Evolutionary conservation across 2,797 vertebrate genomes (phyloP).

Genomic region (Silurus lanzhouensis): DNA sequence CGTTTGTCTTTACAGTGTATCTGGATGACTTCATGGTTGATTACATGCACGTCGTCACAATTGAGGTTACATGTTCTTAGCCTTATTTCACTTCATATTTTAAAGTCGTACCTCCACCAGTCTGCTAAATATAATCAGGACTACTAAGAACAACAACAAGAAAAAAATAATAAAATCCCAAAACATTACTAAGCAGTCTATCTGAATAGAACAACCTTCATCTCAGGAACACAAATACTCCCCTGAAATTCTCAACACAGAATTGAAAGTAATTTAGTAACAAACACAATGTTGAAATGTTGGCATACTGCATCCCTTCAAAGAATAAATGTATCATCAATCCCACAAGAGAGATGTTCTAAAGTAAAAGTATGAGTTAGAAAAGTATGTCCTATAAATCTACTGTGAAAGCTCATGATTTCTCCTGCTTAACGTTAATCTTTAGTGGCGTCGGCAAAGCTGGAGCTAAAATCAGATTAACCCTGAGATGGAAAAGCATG

Average conservation of each 20-base stretch:
- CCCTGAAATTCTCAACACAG: neutral
- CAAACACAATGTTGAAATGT: neutral
- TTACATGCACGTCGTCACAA: too few species aligned
- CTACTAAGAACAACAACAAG: neutral
- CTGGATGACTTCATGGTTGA: too few species aligned
- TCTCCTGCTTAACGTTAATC: slow-evolving; percentile 1
- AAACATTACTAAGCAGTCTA: neutral
- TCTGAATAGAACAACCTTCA: neutral
- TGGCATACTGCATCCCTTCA: neutral
- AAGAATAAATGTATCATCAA: neutral
- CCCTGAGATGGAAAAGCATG: slow-evolving; percentile 7
- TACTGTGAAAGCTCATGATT: neutral
- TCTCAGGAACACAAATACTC: neutral
- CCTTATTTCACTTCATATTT: neutral
- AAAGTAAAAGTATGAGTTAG: neutral
- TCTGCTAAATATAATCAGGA: neutral
- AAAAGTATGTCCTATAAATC: neutral
- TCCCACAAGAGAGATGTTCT: neutral
- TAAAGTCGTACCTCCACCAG: neutral
- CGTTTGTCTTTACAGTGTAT: too few species aligned
- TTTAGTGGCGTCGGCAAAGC: neutral
- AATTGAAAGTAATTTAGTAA: neutral
- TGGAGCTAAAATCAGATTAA: slow-evolving; percentile 21
- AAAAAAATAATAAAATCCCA: too few species aligned
- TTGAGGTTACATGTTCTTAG: neutral